Evolutionary conservation across 2,888 invertebrate genomes (phyloP).

Genomic region (Andrena fulva): DNA sequence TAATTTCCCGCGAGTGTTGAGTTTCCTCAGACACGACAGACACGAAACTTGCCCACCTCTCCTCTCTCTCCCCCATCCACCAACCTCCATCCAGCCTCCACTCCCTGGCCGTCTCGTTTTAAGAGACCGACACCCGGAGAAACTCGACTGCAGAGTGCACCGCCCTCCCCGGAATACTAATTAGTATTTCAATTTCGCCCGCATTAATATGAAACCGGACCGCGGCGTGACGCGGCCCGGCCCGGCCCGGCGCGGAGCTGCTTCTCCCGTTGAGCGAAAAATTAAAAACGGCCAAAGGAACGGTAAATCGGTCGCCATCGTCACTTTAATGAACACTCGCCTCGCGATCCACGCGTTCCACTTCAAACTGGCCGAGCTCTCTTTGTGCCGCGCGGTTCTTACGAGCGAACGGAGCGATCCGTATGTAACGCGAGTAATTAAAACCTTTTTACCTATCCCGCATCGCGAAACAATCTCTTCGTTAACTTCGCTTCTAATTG

Average conservation of each 20-base stretch:
- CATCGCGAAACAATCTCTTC: conserved; percentile 8
- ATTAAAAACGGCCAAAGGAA: conserved; percentile 34
- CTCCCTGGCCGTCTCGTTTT: conserved; percentile 37
- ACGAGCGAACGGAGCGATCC: neutral
- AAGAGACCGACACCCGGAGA: conserved; percentile 43
- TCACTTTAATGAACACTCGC: conserved; percentile 31
- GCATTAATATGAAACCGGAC: conserved; percentile 59
- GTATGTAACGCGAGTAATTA: conserved; percentile 38
- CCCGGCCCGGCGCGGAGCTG: neutral
- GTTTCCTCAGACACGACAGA: conserved; percentile 57
- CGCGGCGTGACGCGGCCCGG: neutral
- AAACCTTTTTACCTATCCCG: conserved; percentile 22
- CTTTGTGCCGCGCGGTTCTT: conserved; percentile 25
- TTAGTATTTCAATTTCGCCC: conserved; percentile 58
- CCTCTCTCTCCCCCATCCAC: neutral
- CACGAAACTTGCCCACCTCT: conserved; percentile 28
- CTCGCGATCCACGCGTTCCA: neutral
- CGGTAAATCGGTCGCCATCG: conserved; percentile 11
- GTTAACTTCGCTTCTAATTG: conserved; percentile 18
- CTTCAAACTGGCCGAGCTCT: neutral
- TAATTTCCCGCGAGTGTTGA: conserved; percentile 60
- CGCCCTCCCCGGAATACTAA: conserved; percentile 63
- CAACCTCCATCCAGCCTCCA: neutral
- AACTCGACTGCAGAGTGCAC: conserved; percentile 18
- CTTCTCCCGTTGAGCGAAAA: neutral